Percentiles rank a stretch among this genome's conserved stretches.
Conservation (phyloP, 2,888 invertebrate genomes). For the Ceratothoa steindachneri region DNA sequence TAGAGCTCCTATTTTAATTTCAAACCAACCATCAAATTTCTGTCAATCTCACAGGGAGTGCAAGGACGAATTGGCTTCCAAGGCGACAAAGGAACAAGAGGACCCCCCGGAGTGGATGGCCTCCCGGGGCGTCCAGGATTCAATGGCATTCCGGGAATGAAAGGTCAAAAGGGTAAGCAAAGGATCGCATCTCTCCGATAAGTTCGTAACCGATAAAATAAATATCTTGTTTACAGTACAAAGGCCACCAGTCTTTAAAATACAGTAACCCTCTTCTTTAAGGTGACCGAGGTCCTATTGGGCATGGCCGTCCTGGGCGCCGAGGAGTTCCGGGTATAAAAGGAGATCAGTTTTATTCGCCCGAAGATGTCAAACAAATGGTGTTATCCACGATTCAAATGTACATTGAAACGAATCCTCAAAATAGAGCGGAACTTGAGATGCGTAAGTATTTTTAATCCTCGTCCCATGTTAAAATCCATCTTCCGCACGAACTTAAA, state of each 20-base stretch:
- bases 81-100: slow-evolving; percentile 41
- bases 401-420: slow-evolving; percentile 24
- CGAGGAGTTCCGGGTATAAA: slow-evolving; percentile 26
- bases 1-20: too few relatives aligned
- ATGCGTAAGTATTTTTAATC: not conserved
- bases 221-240: too few relatives aligned
- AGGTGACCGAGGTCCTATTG: slow-evolving; percentile 30
- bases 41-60: too few relatives aligned
- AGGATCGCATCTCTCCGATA: too few relatives aligned
- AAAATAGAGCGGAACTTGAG: not conserved
- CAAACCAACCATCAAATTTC: too few relatives aligned
- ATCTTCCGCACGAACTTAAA: too few relatives aligned
- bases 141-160: slow-evolving; percentile 29
- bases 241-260: too few relatives aligned
- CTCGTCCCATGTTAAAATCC: not conserved
- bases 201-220: too few relatives aligned
- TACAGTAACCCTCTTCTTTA: too few relatives aligned
- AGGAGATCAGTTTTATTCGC: slow-evolving; percentile 32
- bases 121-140: slow-evolving; percentile 33
- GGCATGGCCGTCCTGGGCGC: slow-evolving; percentile 29
- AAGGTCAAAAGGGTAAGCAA: slow-evolving; percentile 39
- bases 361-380: slow-evolving; percentile 36
- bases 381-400: slow-evolving; percentile 35
- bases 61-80: slow-evolving; percentile 35
- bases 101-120: slow-evolving; percentile 42